phyloP scores from a whole-genome alignment of 2,113 vertebrate species.

The Nicator chloris region DNA sequence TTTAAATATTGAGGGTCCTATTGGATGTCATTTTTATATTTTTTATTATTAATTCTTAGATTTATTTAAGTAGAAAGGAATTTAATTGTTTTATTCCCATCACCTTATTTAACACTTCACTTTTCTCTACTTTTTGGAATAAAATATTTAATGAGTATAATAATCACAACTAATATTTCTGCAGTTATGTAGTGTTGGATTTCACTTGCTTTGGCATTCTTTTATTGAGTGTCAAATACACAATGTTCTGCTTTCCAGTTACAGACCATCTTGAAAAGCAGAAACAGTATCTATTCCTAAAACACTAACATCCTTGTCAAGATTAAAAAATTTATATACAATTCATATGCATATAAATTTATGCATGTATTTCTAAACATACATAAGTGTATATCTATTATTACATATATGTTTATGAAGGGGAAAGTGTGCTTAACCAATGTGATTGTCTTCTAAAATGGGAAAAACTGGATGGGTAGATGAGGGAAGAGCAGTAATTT shows the following conservation, averaged over 20 bases:
- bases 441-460: neutral
- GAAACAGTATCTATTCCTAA: neutral
- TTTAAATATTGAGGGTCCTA: neutral
- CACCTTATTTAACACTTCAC: neutral
- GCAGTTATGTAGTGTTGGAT: neutral
- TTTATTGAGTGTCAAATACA: neutral
- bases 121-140: neutral
- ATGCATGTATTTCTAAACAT: neutral
- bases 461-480: neutral
- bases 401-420: neutral
- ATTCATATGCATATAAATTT: neutral
- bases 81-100: neutral
- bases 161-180: neutral
- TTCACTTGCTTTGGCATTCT: neutral
- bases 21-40: rapidly evolving
- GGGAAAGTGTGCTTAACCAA: neutral
- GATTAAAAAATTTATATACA: neutral
- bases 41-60: neutral
- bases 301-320: neutral
- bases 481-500: neutral
- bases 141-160: neutral
- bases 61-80: neutral
- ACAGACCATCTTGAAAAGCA: neutral
- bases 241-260: neutral
- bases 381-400: neutral